These are phyloP conservation scores for Thalassarche chlororhynchos DNA, from an alignment of 2,113 vertebrate species.

Conservation along the genomic window DNA sequence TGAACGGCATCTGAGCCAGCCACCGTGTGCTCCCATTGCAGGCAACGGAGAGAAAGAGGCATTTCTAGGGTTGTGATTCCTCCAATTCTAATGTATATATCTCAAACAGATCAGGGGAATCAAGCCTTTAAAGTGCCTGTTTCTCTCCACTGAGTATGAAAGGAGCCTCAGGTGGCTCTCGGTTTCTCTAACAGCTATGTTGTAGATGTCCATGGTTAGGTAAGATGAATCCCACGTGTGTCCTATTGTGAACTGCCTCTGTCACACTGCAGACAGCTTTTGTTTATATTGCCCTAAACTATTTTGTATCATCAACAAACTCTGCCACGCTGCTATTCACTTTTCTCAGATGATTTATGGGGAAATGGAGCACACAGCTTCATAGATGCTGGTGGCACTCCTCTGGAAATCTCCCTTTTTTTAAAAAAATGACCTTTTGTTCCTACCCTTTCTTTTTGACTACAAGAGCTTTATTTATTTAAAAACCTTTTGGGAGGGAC, in stretches of 20 bases:
- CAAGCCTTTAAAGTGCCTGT: background rate
- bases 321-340: background rate
- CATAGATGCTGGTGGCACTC: background rate
- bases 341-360: background rate
- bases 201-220: background rate
- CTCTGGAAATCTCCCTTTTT: background rate
- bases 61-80: background rate
- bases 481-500: background rate
- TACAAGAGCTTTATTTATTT: background rate
- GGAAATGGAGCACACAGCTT: background rate
- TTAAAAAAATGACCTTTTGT: background rate
- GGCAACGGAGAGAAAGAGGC: background rate
- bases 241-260: background rate
- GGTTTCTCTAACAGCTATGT: background rate
- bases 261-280: background rate
- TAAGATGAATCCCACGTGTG: background rate
- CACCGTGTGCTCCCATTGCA: background rate
- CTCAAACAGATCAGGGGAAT: background rate
- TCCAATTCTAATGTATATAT: background rate
- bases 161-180: background rate
- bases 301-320: background rate
- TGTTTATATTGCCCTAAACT: background rate
- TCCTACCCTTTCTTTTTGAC: background rate
- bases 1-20: background rate
- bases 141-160: background rate